Conservation (phyloP, 2,797 vertebrate genomes). For the Lepus townsendii region DNA sequence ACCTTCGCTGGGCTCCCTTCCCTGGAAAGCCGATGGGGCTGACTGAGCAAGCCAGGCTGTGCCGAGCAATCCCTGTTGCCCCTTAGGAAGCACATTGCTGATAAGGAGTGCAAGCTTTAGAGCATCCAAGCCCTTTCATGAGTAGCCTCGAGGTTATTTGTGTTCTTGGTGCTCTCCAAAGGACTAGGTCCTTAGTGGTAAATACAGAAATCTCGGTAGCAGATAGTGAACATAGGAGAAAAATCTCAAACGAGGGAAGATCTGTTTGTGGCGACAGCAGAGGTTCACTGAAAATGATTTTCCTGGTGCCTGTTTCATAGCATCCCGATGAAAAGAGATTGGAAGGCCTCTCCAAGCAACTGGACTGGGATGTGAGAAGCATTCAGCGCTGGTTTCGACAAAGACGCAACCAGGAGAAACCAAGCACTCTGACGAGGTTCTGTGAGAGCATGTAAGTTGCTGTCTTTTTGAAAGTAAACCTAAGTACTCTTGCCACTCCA, state of each 20-base stretch:
- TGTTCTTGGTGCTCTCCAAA: background rate
- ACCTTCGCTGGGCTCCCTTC: background rate
- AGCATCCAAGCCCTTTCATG: background rate
- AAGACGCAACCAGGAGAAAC: slow-evolving; percentile 98
- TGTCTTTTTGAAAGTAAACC: slow-evolving; percentile 28
- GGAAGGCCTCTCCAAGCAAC: slow-evolving; percentile 98
- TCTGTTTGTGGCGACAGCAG: slow-evolving; percentile 31
- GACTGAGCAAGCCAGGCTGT: background rate
- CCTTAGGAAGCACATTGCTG: background rate
- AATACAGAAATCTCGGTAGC: slow-evolving; percentile 40
- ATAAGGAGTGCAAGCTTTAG: background rate
- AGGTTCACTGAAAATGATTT: slow-evolving; percentile 50
- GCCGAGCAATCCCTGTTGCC: background rate
- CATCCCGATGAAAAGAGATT: slow-evolving; percentile 98
- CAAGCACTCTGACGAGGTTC: slow-evolving; percentile 96
- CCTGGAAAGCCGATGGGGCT: background rate
- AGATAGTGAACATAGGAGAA: background rate
- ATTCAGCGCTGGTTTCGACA: slow-evolving; percentile 99
- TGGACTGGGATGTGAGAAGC: slow-evolving; percentile 98
- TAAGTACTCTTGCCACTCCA: background rate
- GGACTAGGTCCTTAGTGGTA: background rate
- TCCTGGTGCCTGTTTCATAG: slow-evolving; percentile 87
- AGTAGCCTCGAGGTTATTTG: slow-evolving; percentile 40
- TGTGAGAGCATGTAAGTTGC: slow-evolving; percentile 98
- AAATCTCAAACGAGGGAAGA: background rate